A percentile compares a stretch with the other conserved stretches of the same genome.
phyloP scores from a whole-genome alignment of 2,113 vertebrate genomes.

The Holacanthus passer region DNA sequence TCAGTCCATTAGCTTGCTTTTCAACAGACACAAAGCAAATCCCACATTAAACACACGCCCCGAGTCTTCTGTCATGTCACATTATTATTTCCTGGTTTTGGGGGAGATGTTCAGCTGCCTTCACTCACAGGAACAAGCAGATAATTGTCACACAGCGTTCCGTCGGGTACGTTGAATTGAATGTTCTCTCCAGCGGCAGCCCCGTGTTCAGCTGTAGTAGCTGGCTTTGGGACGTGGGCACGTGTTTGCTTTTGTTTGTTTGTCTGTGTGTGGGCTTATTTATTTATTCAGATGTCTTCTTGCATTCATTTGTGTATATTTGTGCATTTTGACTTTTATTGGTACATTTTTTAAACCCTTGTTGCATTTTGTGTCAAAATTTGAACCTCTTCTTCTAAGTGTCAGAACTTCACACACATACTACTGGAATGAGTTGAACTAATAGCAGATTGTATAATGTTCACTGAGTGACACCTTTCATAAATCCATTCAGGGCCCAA shows the following conservation, averaged over 20 bases:
- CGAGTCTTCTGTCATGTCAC: neutral
- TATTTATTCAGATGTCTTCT: neutral
- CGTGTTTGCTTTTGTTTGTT: neutral
- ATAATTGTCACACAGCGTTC: slow-evolving; percentile 9
- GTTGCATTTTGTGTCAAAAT: neutral
- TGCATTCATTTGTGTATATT: neutral
- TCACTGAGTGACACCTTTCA: neutral
- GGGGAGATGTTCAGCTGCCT: neutral
- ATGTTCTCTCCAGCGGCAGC: neutral
- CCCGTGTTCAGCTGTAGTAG: neutral
- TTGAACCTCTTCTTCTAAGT: neutral
- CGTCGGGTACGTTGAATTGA: neutral
- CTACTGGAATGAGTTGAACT: neutral
- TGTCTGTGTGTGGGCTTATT: neutral
- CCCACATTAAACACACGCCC: neutral
- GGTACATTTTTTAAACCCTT: neutral
- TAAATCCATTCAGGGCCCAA: neutral
- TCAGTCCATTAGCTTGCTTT: neutral
- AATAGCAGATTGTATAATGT: neutral
- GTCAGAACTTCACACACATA: neutral
- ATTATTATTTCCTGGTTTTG: neutral
- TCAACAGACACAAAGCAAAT: neutral
- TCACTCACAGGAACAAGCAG: neutral
- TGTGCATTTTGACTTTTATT: neutral
- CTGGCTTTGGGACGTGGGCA: neutral